These are phyloP conservation scores for Geotrypetes seraphini DNA, from an alignment of 2,797 vertebrate genomes.

Conservation along the genomic window DNA sequence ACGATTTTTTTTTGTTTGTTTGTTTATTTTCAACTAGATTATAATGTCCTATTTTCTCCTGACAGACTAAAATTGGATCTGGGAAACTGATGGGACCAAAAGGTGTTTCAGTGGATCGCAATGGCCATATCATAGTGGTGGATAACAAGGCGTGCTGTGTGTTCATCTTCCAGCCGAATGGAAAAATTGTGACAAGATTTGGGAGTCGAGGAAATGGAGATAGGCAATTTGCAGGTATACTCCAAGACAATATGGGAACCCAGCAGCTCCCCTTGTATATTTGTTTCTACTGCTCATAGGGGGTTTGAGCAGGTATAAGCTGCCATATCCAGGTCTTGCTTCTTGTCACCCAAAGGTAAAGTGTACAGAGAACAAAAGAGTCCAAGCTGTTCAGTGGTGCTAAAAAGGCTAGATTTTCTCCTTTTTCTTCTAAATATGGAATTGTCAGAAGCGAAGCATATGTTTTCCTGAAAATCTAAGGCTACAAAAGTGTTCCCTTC, in stretches of 20 bases:
- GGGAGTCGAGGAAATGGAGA: constrained; percentile 93
- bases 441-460: too few species aligned
- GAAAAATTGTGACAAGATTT: constrained; percentile 94
- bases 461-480: too few species aligned
- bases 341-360: constrained; percentile 1
- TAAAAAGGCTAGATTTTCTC: too few species aligned
- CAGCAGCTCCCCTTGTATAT: constrained; percentile 16
- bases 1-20: too few species aligned
- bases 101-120: constrained; percentile 89
- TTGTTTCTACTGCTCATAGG: constrained; percentile 51
- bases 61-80: constrained; percentile 86
- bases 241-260: constrained; percentile 58
- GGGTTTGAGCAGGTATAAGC: constrained; percentile 34
- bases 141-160: constrained; percentile 98
- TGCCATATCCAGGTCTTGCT: neutral
- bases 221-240: constrained; percentile 96
- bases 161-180: constrained; percentile 91
- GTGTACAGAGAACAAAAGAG: too few species aligned
- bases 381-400: too few species aligned
- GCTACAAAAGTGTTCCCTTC: too few species aligned
- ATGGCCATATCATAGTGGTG: constrained; percentile 92
- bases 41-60: constrained; percentile 3
- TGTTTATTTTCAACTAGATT: too few species aligned
- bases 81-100: constrained; percentile 97
- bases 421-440: too few species aligned